These are phyloP conservation scores for Gastrophryne carolinensis DNA, from an alignment of 2,797 vertebrate species.

Conservation along the genomic window DNA sequence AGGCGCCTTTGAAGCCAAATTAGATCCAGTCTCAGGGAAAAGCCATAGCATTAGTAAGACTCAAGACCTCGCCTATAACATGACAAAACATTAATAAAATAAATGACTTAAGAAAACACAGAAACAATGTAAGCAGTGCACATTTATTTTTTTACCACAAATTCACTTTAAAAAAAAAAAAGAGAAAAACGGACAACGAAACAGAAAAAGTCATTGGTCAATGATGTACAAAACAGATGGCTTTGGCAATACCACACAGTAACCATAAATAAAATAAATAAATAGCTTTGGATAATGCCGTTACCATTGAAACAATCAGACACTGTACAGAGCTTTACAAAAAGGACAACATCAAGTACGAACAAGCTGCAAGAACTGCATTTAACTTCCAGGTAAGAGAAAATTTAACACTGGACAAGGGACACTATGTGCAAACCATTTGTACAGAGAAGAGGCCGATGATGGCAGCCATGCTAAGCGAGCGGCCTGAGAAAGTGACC, in stretches of 20 bases:
- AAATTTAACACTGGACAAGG: conserved; percentile 48
- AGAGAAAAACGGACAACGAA: conserved; percentile 22
- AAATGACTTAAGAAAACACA: neutral
- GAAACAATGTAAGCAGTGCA: conserved; percentile 45
- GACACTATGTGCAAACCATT: conserved; percentile 31
- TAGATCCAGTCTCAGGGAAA: conserved; percentile 6
- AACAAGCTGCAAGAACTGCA: neutral
- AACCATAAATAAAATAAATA: conserved; percentile 78
- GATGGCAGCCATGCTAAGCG: conserved; percentile 43
- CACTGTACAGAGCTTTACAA: conserved; percentile 59
- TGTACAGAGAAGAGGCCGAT: neutral
- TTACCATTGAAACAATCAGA: conserved; percentile 64
- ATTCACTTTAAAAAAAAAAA: conserved; percentile 34
- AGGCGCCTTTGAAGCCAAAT: neutral
- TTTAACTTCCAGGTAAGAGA: conserved; percentile 59
- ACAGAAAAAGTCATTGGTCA: conserved; percentile 11
- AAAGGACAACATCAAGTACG: conserved; percentile 43
- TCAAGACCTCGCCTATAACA: neutral
- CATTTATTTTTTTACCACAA: conserved; percentile 49
- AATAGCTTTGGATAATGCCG: conserved; percentile 64
- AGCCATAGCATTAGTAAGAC: neutral
- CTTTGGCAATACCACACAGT: conserved; percentile 54
- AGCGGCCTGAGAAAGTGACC: conserved; percentile 61
- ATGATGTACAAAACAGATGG: conserved; percentile 50
- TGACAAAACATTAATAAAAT: neutral